Evolutionary conservation across 2,113 vertebrate genomes (phyloP).

Genomic region (Sturnus vulgaris): DNA sequence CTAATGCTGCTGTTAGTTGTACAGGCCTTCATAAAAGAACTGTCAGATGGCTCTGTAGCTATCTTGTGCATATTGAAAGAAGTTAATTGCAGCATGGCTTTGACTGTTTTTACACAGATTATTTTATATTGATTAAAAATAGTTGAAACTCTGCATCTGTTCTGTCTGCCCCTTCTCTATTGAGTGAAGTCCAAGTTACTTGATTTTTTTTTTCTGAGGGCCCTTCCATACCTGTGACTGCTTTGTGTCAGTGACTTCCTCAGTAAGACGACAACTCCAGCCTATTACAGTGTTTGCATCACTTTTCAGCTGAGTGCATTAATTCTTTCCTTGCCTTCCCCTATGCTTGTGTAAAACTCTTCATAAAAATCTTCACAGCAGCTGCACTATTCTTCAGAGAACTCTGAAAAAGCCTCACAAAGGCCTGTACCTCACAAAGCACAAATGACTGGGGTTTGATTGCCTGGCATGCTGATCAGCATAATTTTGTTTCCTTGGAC

Average conservation of each 20-base stretch:
- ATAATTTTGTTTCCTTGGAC: background rate
- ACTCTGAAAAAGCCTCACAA: background rate
- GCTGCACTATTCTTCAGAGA: accelerated
- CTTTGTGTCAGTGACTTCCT: background rate
- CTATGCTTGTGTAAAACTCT: background rate
- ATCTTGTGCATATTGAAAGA: background rate
- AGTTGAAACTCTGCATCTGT: background rate
- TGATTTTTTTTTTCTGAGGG: background rate
- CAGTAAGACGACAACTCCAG: background rate
- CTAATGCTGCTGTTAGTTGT: background rate
- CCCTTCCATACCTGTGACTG: background rate
- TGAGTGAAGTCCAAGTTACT: background rate
- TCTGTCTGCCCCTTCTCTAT: background rate
- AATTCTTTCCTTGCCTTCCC: background rate
- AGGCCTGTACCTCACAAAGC: background rate
- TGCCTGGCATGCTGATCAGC: background rate
- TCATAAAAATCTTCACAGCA: background rate
- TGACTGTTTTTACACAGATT: background rate
- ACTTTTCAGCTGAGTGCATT: background rate
- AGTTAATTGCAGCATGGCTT: background rate
- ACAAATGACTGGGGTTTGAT: background rate
- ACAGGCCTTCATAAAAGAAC: background rate
- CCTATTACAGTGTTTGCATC: background rate
- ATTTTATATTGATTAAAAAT: constrained; percentile 37
- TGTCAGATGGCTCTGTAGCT: background rate